Base-by-base conservation (phyloP, 2,888 invertebrate species). In the Drosophila nigritarsus region DNA sequence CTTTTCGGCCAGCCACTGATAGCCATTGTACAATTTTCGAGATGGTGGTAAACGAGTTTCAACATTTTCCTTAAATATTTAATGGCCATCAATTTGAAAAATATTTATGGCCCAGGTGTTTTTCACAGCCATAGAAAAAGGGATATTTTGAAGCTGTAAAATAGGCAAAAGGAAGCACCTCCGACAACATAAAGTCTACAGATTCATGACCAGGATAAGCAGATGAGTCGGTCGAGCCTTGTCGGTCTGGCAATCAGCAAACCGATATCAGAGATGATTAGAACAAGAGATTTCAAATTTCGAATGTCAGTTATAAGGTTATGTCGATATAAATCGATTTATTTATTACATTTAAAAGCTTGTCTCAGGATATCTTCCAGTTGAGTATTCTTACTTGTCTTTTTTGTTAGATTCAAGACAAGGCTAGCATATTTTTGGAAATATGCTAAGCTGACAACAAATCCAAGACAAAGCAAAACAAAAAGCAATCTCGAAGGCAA, bases 31-130 rank as follows among this genome's bases (percentile, higher is more conserved):
- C 58, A 32, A 36, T 48, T 51, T 58, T 30, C 32, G 9, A 24
- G 15, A 2, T 64, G 69, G 75, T 75, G 84, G 71, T 82, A 84
- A 87, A 73, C 68, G 72, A 78, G 69, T 78, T 69, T 70, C 49
- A 40, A 42, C 69, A 71, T 67, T 75, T 58, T 51, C 42, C 51
- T 73, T 82, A 66, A 82, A 80, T 82, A 75, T 87, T 80, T 73
- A 78, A 85, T 73, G 58, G 20, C 20, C 36, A 71, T 27, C 18
- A 51, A 65, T 69, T 73, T 54, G 8, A 13, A 36, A 60, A 65
- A 49, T 62, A 50, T 51, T 29, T 42, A 45, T 45, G 45, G 1
- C 45, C 1, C 24, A 45, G 15, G 8, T 45, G 24, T 24, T 45
- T 24, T 24, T 15, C 24, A 24, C 45, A 24, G 45, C 15, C 3